These are phyloP conservation scores for Orthosia gothica DNA, from an alignment of 2,888 invertebrate species.

Conservation along the genomic window DNA sequence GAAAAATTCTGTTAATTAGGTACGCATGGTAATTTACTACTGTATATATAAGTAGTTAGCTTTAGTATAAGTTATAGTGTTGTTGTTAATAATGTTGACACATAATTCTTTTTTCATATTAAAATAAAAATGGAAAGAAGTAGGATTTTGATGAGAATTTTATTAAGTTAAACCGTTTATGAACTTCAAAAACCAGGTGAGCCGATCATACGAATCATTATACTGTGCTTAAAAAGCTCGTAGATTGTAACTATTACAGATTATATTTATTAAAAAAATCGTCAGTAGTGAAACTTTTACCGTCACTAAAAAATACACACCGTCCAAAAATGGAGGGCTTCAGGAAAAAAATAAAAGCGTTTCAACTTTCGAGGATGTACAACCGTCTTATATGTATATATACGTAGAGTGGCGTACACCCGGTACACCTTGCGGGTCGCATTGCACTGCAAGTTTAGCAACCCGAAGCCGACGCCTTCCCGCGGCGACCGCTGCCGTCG, in stretches of 20 bases:
- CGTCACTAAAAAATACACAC: neutral
- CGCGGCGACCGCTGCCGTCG: conserved; percentile 61
- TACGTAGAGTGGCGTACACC: conserved; percentile 43
- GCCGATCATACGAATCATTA: too few relatives aligned
- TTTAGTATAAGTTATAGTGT: too few relatives aligned
- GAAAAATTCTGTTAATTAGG: too few relatives aligned
- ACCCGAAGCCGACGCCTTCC: conserved; percentile 58
- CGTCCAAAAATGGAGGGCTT: neutral
- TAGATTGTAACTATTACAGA: too few relatives aligned
- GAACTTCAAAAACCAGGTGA: too few relatives aligned
- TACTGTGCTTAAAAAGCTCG: neutral
- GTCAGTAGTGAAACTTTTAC: neutral
- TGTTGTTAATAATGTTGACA: too few relatives aligned
- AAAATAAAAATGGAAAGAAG: too few relatives aligned
- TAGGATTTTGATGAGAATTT: too few relatives aligned
- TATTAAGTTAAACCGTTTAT: too few relatives aligned
- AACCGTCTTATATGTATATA: neutral
- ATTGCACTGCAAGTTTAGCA: conserved; percentile 58
- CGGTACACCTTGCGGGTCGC: conserved; percentile 62
- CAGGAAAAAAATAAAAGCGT: conserved; percentile 3
- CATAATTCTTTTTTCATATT: too few relatives aligned
- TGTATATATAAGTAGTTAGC: too few relatives aligned
- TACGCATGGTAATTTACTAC: too few relatives aligned
- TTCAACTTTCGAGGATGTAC: conserved; percentile 39
- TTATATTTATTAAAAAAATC: neutral